These are phyloP conservation scores for Papilio aristodemus DNA, from an alignment of 1,140 invertebrate genomes.

Conservation along the genomic window DNA sequence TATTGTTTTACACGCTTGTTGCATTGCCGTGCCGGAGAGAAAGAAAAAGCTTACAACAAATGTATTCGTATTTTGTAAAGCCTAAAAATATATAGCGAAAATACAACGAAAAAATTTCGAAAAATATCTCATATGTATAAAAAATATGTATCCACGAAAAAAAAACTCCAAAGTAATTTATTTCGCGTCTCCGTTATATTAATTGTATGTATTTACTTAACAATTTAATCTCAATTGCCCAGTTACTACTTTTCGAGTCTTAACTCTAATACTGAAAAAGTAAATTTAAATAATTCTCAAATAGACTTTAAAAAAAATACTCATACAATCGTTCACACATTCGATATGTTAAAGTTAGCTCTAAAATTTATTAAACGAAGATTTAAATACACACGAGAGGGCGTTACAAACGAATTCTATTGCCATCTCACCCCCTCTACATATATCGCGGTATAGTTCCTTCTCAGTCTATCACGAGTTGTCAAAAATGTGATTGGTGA, in stretches of 20 bases:
- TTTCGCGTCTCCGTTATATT: conserved; percentile 35
- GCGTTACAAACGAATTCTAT: conserved; percentile 28
- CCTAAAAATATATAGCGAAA: conserved; percentile 43
- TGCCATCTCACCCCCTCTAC: conserved; percentile 1
- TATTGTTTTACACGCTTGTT: conserved; percentile 44
- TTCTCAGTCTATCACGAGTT: neutral
- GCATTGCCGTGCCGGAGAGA: conserved; percentile 10
- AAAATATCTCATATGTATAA: conserved; percentile 68
- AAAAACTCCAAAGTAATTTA: conserved; percentile 26
- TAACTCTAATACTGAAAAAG: conserved; percentile 74
- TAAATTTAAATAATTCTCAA: conserved; percentile 49
- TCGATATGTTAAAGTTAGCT: conserved; percentile 59
- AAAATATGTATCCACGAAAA: conserved; percentile 54
- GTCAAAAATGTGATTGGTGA: neutral
- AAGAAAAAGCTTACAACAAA: conserved; percentile 35
- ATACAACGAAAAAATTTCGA: conserved; percentile 56
- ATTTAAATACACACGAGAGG: neutral
- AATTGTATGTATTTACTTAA: conserved; percentile 49
- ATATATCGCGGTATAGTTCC: neutral
- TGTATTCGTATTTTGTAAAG: conserved; percentile 36
- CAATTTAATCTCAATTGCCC: conserved; percentile 49
- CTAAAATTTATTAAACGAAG: conserved; percentile 39
- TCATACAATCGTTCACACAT: conserved; percentile 58
- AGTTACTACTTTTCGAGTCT: conserved; percentile 67
- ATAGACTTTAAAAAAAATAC: conserved; percentile 46